A percentile compares a stretch with the other conserved stretches of the same genome.
Conservation (phyloP, 2,797 vertebrate species). For the Sebastes minor region DNA sequence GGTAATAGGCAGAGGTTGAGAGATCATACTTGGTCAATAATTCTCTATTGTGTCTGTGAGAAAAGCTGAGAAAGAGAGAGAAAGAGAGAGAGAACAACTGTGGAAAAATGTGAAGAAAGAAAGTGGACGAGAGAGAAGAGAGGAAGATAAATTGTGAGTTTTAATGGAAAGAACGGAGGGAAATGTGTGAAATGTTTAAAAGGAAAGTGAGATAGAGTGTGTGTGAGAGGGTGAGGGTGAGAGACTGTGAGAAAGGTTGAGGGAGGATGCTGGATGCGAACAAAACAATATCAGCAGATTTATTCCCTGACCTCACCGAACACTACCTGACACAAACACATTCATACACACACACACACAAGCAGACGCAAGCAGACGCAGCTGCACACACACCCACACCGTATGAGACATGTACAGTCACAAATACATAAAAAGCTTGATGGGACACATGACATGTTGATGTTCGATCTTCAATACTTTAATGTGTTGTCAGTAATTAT, state of each 20-base stretch:
- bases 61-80: conserved; percentile 38
- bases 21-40: conserved; percentile 83
- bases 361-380: neutral
- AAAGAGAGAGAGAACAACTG: neutral
- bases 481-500: neutral
- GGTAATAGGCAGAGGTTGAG: conserved; percentile 79
- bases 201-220: neutral
- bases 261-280: conserved; percentile 57
- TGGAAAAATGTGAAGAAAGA: conserved; percentile 7
- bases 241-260: conserved; percentile 78
- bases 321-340: conserved; percentile 27
- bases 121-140: neutral
- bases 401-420: neutral
- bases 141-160: neutral
- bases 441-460: neutral
- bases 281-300: conserved; percentile 72
- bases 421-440: neutral
- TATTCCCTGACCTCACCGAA: conserved; percentile 29
- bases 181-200: neutral
- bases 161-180: neutral
- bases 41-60: conserved; percentile 69
- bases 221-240: conserved; percentile 6
- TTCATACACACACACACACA: neutral
- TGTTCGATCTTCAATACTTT: neutral
- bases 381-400: neutral